Conservation (phyloP, 2,113 vertebrate species). For the Cololabis saira region DNA sequence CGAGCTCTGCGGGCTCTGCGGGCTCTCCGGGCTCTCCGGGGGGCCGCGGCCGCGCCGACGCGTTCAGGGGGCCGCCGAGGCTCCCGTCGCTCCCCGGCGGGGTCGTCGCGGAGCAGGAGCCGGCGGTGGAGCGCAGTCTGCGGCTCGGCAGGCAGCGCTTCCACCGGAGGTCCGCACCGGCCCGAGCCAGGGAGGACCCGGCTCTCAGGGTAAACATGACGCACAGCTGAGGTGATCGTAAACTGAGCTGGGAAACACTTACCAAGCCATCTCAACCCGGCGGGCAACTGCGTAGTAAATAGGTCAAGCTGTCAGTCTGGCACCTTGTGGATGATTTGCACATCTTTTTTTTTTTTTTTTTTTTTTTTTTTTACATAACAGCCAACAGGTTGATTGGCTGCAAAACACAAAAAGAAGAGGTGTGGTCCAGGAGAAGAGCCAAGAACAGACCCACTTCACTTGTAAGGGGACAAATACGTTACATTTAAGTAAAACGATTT, state of each 20-base stretch:
- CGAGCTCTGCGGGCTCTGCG: slow-evolving; percentile 31
- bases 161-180: slow-evolving; percentile 9
- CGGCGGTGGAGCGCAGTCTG: slow-evolving; percentile 3
- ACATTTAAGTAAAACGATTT: too few species aligned
- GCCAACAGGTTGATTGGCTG: too few species aligned
- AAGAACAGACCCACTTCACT: too few species aligned
- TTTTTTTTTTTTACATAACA: too few species aligned
- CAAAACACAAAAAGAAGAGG: too few species aligned
- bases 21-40: slow-evolving; percentile 26
- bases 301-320: neutral
- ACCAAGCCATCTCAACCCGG: neutral
- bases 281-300: neutral
- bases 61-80: neutral
- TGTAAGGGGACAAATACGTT: too few species aligned
- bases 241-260: too few species aligned
- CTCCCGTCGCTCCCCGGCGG: slow-evolving; percentile 8
- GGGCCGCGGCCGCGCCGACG: neutral
- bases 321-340: slow-evolving; percentile 6
- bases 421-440: too few species aligned
- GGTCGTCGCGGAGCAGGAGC: slow-evolving; percentile 27
- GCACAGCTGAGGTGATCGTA: neutral
- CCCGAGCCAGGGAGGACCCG: slow-evolving; percentile 17
- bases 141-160: slow-evolving; percentile 24
- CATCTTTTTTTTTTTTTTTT: too few species aligned
- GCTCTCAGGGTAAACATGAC: slow-evolving; percentile 58